phyloP scores from a whole-genome alignment of 2,113 vertebrate genomes.

The Copsychus sechellarum region DNA sequence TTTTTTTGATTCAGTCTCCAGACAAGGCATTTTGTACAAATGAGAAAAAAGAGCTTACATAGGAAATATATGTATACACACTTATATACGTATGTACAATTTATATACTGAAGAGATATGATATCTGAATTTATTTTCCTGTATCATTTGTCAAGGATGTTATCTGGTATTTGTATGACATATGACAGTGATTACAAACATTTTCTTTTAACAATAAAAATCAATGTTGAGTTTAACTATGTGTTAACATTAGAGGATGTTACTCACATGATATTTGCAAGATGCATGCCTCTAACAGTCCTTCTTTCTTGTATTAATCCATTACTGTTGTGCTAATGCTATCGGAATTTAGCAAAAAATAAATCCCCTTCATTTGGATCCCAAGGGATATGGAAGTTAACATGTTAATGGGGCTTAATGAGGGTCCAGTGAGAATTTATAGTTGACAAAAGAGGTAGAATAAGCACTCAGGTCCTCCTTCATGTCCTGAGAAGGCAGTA shows the following conservation, averaged over 20 bases:
- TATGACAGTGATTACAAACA: not conserved
- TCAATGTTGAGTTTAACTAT: not conserved
- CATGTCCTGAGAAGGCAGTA: not conserved
- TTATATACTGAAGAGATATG: not conserved
- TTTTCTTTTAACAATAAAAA: not conserved
- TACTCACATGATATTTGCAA: not conserved
- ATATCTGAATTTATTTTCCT: not conserved
- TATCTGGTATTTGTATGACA: not conserved
- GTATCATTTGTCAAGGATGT: not conserved
- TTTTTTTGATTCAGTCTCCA: not conserved
- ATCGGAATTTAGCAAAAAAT: not conserved
- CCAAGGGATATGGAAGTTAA: not conserved
- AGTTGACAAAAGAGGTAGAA: not conserved
- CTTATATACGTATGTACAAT: fast-evolving
- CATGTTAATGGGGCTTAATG: not conserved
- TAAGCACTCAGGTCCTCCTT: not conserved
- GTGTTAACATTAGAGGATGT: not conserved
- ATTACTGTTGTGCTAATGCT: not conserved
- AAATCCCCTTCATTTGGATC: not conserved
- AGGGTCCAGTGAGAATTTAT: not conserved
- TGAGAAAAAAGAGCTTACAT: not conserved
- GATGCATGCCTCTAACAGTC: not conserved
- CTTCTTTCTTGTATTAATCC: not conserved
- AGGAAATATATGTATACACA: not conserved
- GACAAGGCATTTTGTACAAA: not conserved